Evolutionary conservation across 2,113 vertebrate genomes (phyloP).

Genomic region (Tretioscincus oriximinensis): DNA sequence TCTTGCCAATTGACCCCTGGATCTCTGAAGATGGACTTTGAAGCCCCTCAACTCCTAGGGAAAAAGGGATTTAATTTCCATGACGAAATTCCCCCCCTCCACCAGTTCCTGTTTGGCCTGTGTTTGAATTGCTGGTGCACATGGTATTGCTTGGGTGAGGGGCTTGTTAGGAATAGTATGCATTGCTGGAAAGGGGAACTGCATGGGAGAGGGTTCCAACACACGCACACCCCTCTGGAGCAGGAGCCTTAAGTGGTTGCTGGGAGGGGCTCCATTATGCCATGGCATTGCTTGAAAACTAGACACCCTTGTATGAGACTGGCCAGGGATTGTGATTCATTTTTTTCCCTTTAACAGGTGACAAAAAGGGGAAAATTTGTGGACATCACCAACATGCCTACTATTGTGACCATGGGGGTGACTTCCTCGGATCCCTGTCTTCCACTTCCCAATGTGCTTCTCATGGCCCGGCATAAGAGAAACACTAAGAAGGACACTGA

Average conservation of each 20-base stretch:
- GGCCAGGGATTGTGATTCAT: background rate
- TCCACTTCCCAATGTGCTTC: conserved; percentile 67
- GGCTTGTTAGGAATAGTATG: too few relatives aligned
- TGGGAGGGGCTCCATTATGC: too few relatives aligned
- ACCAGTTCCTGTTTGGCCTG: background rate
- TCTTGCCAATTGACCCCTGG: too few relatives aligned
- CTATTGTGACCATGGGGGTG: conserved; percentile 58
- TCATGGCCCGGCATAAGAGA: conserved; percentile 56
- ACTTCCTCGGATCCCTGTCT: conserved; percentile 66
- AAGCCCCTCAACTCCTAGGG: too few relatives aligned
- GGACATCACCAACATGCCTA: conserved; percentile 40
- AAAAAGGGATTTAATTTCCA: too few relatives aligned
- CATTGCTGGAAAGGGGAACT: too few relatives aligned
- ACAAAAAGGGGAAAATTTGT: conserved; percentile 39
- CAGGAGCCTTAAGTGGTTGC: too few relatives aligned
- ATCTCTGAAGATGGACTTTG: too few relatives aligned
- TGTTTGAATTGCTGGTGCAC: background rate
- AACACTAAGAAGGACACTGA: background rate
- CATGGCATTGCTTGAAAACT: background rate
- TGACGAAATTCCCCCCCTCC: too few relatives aligned
- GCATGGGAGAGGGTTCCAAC: too few relatives aligned
- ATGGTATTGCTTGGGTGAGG: background rate
- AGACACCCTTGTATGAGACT: background rate
- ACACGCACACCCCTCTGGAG: too few relatives aligned
- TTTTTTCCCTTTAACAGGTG: conserved; percentile 41